Percentiles rank a stretch among this genome's conserved stretches.
Conservation (phyloP, 2,113 vertebrate genomes). For the Centrocercus urophasianus region DNA sequence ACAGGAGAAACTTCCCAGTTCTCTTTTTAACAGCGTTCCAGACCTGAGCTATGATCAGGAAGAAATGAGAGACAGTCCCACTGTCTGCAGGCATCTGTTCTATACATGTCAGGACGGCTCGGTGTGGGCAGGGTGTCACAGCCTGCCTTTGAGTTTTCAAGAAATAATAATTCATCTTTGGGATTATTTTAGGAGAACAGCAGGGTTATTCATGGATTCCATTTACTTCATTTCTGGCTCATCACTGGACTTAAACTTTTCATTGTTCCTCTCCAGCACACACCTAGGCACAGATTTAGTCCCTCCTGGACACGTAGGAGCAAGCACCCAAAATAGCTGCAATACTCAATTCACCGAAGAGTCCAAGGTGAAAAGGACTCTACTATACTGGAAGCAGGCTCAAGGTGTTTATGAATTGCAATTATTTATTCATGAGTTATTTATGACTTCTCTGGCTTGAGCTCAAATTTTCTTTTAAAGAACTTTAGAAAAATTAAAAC, state of each 20-base stretch:
- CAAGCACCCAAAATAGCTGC: neutral
- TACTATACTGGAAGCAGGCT: constrained; percentile 30
- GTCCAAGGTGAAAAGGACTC: neutral
- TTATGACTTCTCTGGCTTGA: constrained; percentile 69
- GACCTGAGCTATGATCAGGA: neutral
- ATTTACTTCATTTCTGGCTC: constrained; percentile 37
- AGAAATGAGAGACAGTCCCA: neutral
- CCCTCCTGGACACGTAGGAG: neutral
- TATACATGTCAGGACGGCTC: constrained; percentile 1
- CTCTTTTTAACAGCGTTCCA: constrained; percentile 22
- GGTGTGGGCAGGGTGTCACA: constrained; percentile 51
- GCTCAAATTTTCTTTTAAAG: constrained; percentile 57
- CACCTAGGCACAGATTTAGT: neutral
- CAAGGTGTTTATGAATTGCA: constrained; percentile 70
- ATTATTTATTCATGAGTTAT: constrained; percentile 76
- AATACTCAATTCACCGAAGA: neutral
- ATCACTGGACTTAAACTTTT: neutral
- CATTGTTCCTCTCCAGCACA: constrained; percentile 29
- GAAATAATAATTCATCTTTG: neutral
- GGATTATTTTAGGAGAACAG: constrained; percentile 63
- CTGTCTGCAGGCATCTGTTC: constrained; percentile 25
- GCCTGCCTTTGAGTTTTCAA: neutral
- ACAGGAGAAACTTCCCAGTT: neutral
- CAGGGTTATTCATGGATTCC: constrained; percentile 32
- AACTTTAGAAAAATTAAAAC: constrained; percentile 57